These are phyloP conservation scores for Sinhomidia bicolor DNA, from an alignment of 2,888 invertebrate species.

Conservation along the genomic window DNA sequence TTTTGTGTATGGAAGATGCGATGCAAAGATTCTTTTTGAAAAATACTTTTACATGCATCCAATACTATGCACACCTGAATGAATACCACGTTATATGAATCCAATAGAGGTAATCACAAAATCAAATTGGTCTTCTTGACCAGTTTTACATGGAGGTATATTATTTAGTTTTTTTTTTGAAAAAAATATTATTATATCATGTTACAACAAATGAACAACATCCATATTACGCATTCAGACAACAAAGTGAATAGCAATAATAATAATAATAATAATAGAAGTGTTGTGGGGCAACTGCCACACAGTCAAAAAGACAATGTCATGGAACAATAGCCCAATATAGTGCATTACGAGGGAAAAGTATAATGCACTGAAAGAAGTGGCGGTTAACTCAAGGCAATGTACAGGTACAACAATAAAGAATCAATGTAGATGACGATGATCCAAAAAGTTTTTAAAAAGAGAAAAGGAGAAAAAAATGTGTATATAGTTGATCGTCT, in stretches of 20 bases:
- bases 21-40: background rate
- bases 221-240: constrained; percentile 50
- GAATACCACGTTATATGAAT: background rate
- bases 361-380: background rate
- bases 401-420: background rate
- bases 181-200: constrained; percentile 54
- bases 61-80: background rate
- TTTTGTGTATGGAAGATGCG: background rate
- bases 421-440: constrained; percentile 23
- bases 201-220: constrained; percentile 57
- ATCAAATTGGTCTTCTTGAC: background rate
- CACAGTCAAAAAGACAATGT: constrained; percentile 11
- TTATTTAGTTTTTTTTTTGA: background rate
- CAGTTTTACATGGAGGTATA: background rate
- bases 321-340: constrained; percentile 25
- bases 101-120: constrained; percentile 11
- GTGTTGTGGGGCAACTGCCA: background rate
- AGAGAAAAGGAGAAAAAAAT: background rate
- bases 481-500: background rate
- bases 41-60: no score
- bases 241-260: constrained; percentile 11
- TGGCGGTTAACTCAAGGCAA: constrained; percentile 16
- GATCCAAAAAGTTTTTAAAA: constrained; percentile 16
- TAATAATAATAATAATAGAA: no score
- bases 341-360: constrained; percentile 28